Conservation (phyloP, 2,113 vertebrate species). For the Maccullochella peelii region DNA sequence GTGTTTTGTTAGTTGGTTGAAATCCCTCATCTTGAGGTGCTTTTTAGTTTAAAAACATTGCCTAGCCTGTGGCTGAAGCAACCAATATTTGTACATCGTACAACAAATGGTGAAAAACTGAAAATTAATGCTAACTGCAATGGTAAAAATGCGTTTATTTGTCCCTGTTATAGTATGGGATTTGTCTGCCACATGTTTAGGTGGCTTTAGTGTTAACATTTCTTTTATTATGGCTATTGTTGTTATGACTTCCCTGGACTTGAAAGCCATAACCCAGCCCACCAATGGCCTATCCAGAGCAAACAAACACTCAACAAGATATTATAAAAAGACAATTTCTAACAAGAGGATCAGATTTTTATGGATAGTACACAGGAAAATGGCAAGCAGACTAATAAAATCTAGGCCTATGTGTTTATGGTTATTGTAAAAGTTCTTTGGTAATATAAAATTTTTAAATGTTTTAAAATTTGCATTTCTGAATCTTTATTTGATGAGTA, state of each 20-base stretch:
- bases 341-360: not conserved
- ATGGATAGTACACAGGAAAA: not conserved
- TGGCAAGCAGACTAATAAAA: slow-evolving; percentile 9
- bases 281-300: not conserved
- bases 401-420: not conserved
- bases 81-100: not conserved
- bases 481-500: slow-evolving; percentile 1
- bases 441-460: no score
- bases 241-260: not conserved
- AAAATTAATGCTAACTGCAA: not conserved
- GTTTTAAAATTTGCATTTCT: no score
- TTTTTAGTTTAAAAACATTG: not conserved
- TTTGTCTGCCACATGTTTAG: slow-evolving; percentile 17
- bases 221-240: slow-evolving; percentile 6
- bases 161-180: not conserved
- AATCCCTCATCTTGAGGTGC: not conserved
- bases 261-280: slow-evolving; percentile 3
- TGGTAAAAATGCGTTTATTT: slow-evolving; percentile 22
- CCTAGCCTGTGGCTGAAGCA: not conserved
- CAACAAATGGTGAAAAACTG: not conserved
- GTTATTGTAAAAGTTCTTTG: slow-evolving; percentile 2
- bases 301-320: not conserved
- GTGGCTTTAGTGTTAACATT: slow-evolving; percentile 16
- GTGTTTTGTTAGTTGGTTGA: not conserved
- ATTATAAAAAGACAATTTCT: not conserved